Evolutionary conservation across 2,888 invertebrate genomes (phyloP).

Genomic region (Acheta domesticus): DNA sequence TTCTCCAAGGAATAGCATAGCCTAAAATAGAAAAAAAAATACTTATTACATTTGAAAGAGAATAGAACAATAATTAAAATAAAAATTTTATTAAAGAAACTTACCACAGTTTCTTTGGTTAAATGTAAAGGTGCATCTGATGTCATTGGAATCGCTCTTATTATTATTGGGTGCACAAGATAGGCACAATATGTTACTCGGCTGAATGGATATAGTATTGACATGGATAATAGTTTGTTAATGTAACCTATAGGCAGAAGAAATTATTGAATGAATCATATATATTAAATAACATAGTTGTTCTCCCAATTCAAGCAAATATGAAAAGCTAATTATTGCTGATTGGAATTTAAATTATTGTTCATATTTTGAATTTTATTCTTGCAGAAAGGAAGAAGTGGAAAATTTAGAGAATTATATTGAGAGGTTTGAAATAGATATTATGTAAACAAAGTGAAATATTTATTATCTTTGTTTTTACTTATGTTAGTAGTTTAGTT

Average conservation of each 20-base stretch:
- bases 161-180: slow-evolving; percentile 77
- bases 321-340: not conserved
- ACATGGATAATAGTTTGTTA: slow-evolving; percentile 68
- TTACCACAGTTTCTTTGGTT: slow-evolving; percentile 71
- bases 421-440: too few relatives aligned
- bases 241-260: slow-evolving; percentile 53
- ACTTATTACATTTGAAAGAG: slow-evolving; percentile 12
- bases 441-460: too few relatives aligned
- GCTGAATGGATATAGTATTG: slow-evolving; percentile 78
- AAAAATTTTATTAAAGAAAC: slow-evolving; percentile 40
- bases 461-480: too few relatives aligned
- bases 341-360: not conserved
- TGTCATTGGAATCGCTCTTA: slow-evolving; percentile 74
- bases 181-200: slow-evolving; percentile 85
- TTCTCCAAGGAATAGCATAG: slow-evolving; percentile 75
- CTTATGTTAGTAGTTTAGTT: too few relatives aligned
- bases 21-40: slow-evolving; percentile 52
- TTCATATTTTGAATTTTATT: not conserved
- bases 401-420: not conserved
- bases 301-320: too few relatives aligned
- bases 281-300: too few relatives aligned
- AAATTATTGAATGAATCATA: not conserved
- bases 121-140: slow-evolving; percentile 79
- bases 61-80: not conserved
- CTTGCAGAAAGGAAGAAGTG: not conserved